Percentiles rank a stretch among this genome's conserved stretches.
Evolutionary conservation across 2,113 vertebrate species (phyloP).

Genomic region (Chaetops frenatus): DNA sequence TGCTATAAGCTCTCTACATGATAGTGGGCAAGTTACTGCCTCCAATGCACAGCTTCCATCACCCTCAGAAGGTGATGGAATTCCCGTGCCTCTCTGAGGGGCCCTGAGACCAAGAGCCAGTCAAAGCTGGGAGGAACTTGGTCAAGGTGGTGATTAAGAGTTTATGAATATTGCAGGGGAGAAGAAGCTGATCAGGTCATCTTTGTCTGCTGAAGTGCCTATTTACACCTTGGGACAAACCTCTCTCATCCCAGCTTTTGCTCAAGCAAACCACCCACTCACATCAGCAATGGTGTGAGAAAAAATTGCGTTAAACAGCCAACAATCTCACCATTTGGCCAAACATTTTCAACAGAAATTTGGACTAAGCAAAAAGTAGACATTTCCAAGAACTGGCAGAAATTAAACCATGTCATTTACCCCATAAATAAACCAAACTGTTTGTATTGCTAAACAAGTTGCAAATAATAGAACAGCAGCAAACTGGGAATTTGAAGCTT

Average conservation of each 20-base stretch:
- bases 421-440: conserved; percentile 41
- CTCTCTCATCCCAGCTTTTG: background rate
- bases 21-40: background rate
- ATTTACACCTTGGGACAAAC: background rate
- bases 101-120: background rate
- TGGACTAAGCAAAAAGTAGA: background rate
- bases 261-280: conserved; percentile 7
- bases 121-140: background rate
- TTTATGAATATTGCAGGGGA: background rate
- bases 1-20: background rate
- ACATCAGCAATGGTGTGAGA: background rate
- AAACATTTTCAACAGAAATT: background rate
- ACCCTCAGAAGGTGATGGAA: background rate
- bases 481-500: conserved; percentile 43
- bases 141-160: background rate
- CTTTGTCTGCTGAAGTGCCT: background rate
- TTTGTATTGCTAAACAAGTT: conserved; percentile 44
- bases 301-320: background rate
- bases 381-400: conserved; percentile 11
- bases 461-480: conserved; percentile 49
- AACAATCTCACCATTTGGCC: background rate
- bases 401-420: conserved; percentile 29
- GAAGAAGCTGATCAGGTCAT: background rate
- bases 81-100: background rate
- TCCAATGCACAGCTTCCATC: background rate